Conservation (phyloP, 2,797 vertebrate genomes). For the Syngnathus rostellatus region DNA sequence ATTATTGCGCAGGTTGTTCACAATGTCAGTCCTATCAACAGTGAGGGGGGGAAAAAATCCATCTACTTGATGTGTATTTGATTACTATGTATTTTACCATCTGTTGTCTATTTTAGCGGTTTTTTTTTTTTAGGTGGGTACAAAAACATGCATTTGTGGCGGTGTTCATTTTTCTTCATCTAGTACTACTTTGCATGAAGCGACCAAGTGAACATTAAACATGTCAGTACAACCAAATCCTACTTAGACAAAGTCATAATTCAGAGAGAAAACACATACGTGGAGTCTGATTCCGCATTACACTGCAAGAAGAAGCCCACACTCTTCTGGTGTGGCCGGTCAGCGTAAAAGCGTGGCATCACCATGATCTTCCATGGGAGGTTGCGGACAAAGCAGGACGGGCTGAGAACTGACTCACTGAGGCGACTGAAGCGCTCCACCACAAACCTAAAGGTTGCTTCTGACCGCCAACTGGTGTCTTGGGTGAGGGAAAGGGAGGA, state of each 20-base stretch:
- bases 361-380: constrained; percentile 99
- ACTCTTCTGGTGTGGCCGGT: constrained; percentile 97
- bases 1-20: neutral
- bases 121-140: neutral
- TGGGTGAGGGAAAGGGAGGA: constrained; percentile 13
- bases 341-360: constrained; percentile 97
- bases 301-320: constrained; percentile 99
- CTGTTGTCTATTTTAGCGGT: neutral
- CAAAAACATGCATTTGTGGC: neutral
- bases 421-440: constrained; percentile 96
- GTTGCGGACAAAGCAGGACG: constrained; percentile 97
- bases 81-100: neutral
- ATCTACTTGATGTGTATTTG: too few species aligned
- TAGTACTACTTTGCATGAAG: neutral
- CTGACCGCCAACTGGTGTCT: constrained; percentile 98
- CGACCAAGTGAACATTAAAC: too few species aligned
- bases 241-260: neutral
- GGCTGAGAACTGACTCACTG: constrained; percentile 96
- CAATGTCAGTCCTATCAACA: neutral
- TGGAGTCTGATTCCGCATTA: constrained; percentile 98
- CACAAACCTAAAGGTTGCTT: constrained; percentile 96
- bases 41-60: too few species aligned
- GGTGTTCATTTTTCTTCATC: neutral
- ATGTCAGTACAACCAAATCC: too few species aligned
- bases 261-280: constrained; percentile 70